Evolutionary conservation across 2,797 vertebrate genomes (phyloP), one percentile per base, ranked within the genome.

Genomic region (Diceros bicornis): DNA sequence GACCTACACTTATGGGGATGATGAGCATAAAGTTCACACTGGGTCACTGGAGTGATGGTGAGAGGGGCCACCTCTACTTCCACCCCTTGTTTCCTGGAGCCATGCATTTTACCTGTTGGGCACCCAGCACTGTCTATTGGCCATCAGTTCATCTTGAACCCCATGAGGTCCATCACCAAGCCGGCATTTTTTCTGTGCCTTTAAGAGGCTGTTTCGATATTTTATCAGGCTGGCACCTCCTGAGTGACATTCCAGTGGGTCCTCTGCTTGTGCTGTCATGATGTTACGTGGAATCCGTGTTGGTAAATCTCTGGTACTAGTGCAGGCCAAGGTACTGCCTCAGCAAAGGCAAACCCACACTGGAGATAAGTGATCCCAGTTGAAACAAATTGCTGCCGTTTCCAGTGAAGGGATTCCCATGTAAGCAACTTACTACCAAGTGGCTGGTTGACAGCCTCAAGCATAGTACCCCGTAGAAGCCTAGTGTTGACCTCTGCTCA

Each of bases 391-490:
- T 69, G 12, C 47, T 47, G 34, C 16, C 29, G 2, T 62, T 41
- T 64, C 32, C 29, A 50, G 68, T 17, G 55, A n/a, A 27, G 16
- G 34, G 27, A 29, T 29, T 59, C 27, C 14, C 41, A 2, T 34
- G 59, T 59, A 14, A 12, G 44, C 18, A 14, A 21, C 1, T 27
- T 8, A 3, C 34, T n/a, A 3, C 52, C 17, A 3, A 14, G 10
- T 25, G n/a, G 6, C 77, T 69, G 29, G 8, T 2, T n/a, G 69
- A 41, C 34, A 71, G 59, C 59, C 16, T 34, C 16, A 5, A 47
- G 55, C 2, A 0, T 0, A 10, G 37, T 3, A 2, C 16, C 0
- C 2, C 6, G 4, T 2, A 6, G 57, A 74, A n/a, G 16, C 62
- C 61, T 17, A 2, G 16, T 5, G 37, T 4, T 20, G 52, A 41